Base-by-base conservation (phyloP, 2,797 vertebrate species). In the Caiman crocodilus region DNA sequence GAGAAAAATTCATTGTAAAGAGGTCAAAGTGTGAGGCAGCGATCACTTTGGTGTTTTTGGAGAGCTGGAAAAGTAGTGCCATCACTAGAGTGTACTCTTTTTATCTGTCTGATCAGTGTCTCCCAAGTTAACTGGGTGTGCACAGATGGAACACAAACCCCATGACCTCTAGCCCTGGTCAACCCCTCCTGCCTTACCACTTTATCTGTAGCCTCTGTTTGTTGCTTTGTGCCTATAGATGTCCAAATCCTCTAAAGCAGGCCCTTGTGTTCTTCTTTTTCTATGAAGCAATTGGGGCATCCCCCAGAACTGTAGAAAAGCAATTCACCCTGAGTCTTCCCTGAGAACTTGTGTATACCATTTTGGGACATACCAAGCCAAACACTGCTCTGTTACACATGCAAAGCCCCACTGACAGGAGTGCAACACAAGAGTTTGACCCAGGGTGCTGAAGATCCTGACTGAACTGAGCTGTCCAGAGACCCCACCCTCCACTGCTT, bases 141-240 rank as follows among this genome's bases (percentile, higher is more conserved):
- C 82, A 82, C 23, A 76, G 87, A 56, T 2, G 1, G 56, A 77
- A 11, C 20, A 90, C 1, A 77, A 28, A 89, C 71, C 92, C 92
- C 79, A 83, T 96, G 91, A 91, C 82, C 76, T 88, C 91, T 92
- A 75, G 88, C 26, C 89, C 81, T 79, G 81, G 85, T 86, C 91
- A 81, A 82, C 81, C 60, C 79, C 23, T 80, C 79, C 74, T 73
- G 69, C 23, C 23, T 73, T 78, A 59, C 76, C 87, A 55, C 75
- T 87, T 76, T 6, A 35, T 83, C 57, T 28, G 55, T 57, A 71
- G 74, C 55, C 57, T 32, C 35, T 23, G 15, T 14, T 50, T 23
- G 16, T 14, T 81, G 89, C 85, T 88, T 89, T 85, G 85, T 63
- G 71, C 28, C 81, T 18, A 26, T 50, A 8, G 81, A 91, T 28